Evolutionary conservation across 1,140 invertebrate genomes (phyloP).

Genomic region (Nylanderia fulva): DNA sequence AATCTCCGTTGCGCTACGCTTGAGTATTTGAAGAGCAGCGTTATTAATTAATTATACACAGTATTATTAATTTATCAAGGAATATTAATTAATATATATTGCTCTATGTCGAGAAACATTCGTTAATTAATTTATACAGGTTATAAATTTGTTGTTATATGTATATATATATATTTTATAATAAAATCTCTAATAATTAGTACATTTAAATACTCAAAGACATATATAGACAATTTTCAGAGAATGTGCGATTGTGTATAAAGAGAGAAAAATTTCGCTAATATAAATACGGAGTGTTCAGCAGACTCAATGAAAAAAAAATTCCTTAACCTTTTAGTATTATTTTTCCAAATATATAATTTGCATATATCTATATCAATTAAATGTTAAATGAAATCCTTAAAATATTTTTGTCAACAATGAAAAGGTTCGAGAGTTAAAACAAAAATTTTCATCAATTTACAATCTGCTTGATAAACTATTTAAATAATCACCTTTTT

Average conservation of each 20-base stretch:
- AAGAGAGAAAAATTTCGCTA: not conserved
- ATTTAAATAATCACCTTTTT: too few relatives aligned
- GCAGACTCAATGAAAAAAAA: too few relatives aligned
- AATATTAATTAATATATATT: constrained; percentile 26
- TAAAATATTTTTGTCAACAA: too few relatives aligned
- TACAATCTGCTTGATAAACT: too few relatives aligned
- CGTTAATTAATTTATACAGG: constrained; percentile 8
- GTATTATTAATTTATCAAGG: not conserved
- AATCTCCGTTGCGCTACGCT: not conserved
- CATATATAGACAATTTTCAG: not conserved
- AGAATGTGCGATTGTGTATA: not conserved
- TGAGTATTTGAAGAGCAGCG: not conserved
- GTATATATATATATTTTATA: not conserved
- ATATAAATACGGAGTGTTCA: too few relatives aligned
- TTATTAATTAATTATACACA: constrained; percentile 27
- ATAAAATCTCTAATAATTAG: not conserved
- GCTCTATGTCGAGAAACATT: not conserved
- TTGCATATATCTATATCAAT: too few relatives aligned
- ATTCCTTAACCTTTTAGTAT: too few relatives aligned
- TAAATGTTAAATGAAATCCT: too few relatives aligned
- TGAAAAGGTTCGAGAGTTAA: too few relatives aligned
- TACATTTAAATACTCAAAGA: not conserved
- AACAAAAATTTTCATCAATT: too few relatives aligned
- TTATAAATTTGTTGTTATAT: not conserved
- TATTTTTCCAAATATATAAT: too few relatives aligned